These are phyloP conservation scores for Oryzias melastigma DNA, from an alignment of 2,113 vertebrate genomes.

Conservation along the genomic window DNA sequence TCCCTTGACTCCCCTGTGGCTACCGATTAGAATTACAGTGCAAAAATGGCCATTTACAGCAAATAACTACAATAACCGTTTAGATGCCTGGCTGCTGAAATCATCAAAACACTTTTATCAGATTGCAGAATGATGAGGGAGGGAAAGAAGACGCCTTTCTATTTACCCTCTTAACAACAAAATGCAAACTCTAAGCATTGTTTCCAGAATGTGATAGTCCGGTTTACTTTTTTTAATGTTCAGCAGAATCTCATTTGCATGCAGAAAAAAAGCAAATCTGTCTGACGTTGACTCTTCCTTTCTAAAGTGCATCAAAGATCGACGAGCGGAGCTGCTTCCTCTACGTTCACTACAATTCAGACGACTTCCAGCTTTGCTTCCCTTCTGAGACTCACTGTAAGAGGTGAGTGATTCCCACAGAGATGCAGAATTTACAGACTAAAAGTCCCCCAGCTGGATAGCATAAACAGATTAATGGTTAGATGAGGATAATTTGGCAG, in stretches of 20 bases:
- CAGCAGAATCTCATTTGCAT: background rate
- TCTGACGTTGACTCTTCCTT: background rate
- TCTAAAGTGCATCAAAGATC: constrained; percentile 81
- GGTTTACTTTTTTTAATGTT: background rate
- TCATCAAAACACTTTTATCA: constrained; percentile 15
- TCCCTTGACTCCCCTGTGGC: constrained; percentile 13
- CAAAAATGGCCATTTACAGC: background rate
- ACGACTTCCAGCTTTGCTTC: constrained; percentile 91
- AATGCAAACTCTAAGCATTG: constrained; percentile 6
- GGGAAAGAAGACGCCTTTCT: background rate
- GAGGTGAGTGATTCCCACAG: constrained; percentile 74
- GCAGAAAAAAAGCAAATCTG: background rate
- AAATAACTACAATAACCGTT: constrained; percentile 1
- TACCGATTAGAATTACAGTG: constrained; percentile 5
- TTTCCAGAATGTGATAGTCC: background rate
- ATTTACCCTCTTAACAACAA: background rate
- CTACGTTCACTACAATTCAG: constrained; percentile 81
- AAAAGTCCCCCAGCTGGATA: background rate
- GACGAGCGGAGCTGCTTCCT: constrained; percentile 91
- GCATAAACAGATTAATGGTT: background rate
- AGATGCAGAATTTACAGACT: background rate
- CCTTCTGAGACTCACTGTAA: constrained; percentile 84
- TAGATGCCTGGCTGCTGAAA: background rate
- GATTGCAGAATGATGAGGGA: background rate
- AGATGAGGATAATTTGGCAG: background rate